Conservation (phyloP, 1,140 invertebrate genomes). For the Latrodectus geometricus region DNA sequence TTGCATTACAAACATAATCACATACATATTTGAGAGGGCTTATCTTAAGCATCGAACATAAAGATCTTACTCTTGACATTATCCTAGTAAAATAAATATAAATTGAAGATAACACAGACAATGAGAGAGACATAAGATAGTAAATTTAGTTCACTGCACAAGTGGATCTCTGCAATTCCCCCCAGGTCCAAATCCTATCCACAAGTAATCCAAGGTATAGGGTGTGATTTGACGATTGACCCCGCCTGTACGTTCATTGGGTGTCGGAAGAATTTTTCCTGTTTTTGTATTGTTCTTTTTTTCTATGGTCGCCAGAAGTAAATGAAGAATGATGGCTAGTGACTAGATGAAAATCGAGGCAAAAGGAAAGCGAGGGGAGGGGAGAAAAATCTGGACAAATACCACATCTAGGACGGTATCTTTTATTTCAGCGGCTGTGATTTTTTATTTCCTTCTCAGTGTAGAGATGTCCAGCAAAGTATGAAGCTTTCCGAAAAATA, state of each 20-base stretch:
- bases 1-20: no score
- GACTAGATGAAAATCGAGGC: constrained; percentile 22
- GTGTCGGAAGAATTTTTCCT: background rate
- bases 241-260: constrained; percentile 26
- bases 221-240: constrained; percentile 41
- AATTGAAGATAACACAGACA: no score
- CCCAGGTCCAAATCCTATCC: background rate
- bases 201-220: constrained; percentile 34
- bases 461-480: constrained; percentile 29
- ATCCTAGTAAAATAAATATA: no score
- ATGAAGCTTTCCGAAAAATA: constrained; percentile 55
- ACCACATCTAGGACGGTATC: constrained; percentile 44
- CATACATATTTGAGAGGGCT: no score
- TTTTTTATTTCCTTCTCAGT: constrained; percentile 17
- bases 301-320: constrained; percentile 1
- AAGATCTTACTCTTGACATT: no score
- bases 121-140: no score
- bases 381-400: constrained; percentile 56
- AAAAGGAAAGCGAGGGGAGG: background rate
- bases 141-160: background rate
- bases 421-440: constrained; percentile 22
- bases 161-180: constrained; percentile 20
- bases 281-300: background rate
- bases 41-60: no score
- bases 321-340: constrained; percentile 51